Evolutionary conservation across 2,888 invertebrate species (phyloP).

Genomic region (Lymantria monacha): DNA sequence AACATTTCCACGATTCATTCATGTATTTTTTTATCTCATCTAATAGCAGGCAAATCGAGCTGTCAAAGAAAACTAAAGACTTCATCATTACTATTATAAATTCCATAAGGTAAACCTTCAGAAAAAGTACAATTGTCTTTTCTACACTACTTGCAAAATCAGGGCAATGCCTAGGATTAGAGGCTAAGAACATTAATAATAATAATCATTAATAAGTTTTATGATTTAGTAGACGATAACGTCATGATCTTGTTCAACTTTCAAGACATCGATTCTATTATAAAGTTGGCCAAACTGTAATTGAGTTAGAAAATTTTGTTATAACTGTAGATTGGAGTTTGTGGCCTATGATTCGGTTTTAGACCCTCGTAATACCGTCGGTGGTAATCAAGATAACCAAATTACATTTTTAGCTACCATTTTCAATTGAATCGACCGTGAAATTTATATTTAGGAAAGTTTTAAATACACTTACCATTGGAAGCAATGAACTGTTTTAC

Average conservation of each 20-base stretch:
- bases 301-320: conserved; percentile 7
- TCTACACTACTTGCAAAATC: no score
- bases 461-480: no score
- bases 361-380: not conserved
- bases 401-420: not conserved
- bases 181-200: not conserved
- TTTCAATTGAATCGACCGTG: not conserved
- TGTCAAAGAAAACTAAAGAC: no score
- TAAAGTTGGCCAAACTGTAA: conserved; percentile 6
- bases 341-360: not conserved
- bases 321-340: conserved; percentile 6
- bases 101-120: no score
- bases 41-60: no score
- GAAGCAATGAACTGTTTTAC: no score
- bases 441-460: no score
- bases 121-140: no score
- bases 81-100: no score
- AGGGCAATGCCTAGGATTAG: no score
- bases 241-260: not conserved
- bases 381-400: not conserved
- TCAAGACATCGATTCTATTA: not conserved
- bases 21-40: no score
- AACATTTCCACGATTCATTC: no score
- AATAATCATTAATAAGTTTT: not conserved
- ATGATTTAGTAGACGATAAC: not conserved